Evolutionary conservation across 2,797 vertebrate genomes (phyloP), one percentile per base, ranked within the genome.

Genomic region (Danio tinwini): DNA sequence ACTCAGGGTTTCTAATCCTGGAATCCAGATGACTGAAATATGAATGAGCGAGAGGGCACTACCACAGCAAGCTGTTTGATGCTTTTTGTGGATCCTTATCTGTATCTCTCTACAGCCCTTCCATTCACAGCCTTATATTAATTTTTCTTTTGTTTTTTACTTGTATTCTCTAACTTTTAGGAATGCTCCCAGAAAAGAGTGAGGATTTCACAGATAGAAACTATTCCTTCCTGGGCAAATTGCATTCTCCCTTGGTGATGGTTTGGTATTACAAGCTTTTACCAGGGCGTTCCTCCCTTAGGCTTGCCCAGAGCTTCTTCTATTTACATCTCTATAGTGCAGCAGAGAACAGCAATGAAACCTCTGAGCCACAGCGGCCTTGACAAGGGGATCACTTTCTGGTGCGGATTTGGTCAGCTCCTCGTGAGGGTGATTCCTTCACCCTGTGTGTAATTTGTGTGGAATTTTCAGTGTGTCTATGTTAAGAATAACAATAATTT

Each of bases 401-500:
- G 12, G 17, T 67, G 78, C 5, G 65, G 63, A 64, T 81, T 72
- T 45, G 81, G 77, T 83, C 74, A 79, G 21, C 47, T 56, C 61
- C 47, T 80, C 49, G 40, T 58, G 55, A 77, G 78, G 78, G 80
- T 76, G 85, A 83, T 81, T 85, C 81, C 76, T 65, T 81, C 61
- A 61, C 75, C 61, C 74, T 40, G 59, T 55, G 39, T 71, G 53
- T 82, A 74, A 80, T 83, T 55, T 76, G 47, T 68, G 69, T 75
- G 76, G 65, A 52, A 71, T 55, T 72, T 64, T 44, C 52, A 21
- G 56, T n/a, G 59, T 19, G 67, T 55, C 37, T 55, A 68, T 74
- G 58, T n/a, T 73, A 70, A 80, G 81, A 84, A 85, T 71, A 86
- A 81, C 82, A 85, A 84, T 85, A 45, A 84, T 86, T 85, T 87